These are phyloP conservation scores for Eueremaeus valkanovi DNA, from an alignment of 2,888 invertebrate genomes.

Conservation along the genomic window DNA sequence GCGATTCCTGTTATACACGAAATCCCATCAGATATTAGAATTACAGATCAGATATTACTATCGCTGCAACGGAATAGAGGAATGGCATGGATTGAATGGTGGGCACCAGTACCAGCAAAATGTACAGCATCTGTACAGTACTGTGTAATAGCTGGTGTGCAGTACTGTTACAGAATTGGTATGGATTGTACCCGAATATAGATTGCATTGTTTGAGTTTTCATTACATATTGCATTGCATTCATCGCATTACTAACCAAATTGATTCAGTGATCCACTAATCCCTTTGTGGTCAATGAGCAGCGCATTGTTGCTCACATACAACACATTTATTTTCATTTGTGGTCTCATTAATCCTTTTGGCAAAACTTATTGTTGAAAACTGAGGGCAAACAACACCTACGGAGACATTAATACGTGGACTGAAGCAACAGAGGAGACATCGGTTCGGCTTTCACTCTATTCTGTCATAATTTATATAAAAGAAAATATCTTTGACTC, in stretches of 20 bases:
- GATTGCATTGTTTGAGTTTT: background rate
- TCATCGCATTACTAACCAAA: background rate
- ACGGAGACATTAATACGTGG: constrained; percentile 3
- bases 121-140: no score
- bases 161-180: constrained; percentile 1
- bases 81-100: background rate
- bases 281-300: constrained; percentile 36
- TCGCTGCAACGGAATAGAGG: background rate
- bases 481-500: background rate
- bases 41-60: background rate
- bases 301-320: background rate
- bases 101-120: no score
- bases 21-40: constrained; percentile 22
- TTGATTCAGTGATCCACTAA: constrained; percentile 5
- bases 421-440: no score
- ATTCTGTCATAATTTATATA: background rate
- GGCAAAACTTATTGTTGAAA: constrained; percentile 28
- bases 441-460: background rate
- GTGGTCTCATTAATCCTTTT: constrained; percentile 25
- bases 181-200: background rate
- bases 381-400: constrained; percentile 33
- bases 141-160: background rate
- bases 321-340: constrained; percentile 32
- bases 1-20: background rate
- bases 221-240: constrained; percentile 22